A percentile compares a stretch with the other conserved stretches of the same genome.
Evolutionary conservation across 2,113 vertebrate species (phyloP).

Genomic region (Coturnix japonica): DNA sequence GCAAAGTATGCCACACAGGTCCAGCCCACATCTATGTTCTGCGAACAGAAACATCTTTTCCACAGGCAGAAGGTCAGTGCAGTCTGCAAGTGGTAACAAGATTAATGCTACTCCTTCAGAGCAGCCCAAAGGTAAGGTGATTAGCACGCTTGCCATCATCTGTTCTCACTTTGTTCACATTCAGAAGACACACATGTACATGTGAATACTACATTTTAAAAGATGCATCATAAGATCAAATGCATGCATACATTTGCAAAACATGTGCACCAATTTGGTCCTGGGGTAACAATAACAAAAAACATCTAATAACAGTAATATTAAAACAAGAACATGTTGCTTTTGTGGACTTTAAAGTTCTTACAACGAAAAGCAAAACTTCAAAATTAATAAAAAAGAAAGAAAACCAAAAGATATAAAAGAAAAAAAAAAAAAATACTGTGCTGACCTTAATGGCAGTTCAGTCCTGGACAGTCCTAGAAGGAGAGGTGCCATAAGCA

Average conservation of each 20-base stretch:
- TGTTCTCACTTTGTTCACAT: background rate
- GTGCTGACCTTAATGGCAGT: background rate
- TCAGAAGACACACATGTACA: background rate
- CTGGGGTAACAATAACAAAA: background rate
- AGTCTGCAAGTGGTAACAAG: background rate
- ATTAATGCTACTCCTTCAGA: background rate
- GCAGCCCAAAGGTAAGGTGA: background rate
- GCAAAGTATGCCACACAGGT: rapidly evolving
- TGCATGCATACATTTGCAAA: background rate
- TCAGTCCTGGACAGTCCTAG: background rate
- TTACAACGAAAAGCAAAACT: background rate
- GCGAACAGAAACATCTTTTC: background rate
- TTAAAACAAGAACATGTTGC: background rate
- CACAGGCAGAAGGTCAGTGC: background rate
- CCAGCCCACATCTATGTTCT: rapidly evolving
- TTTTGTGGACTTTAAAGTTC: background rate
- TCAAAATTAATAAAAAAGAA: background rate
- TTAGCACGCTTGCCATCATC: background rate
- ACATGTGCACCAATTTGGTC: background rate
- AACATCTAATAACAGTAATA: background rate
- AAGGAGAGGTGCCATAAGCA: background rate
- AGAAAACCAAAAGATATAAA: background rate
- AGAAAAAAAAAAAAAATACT: background rate
- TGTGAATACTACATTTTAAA: background rate
- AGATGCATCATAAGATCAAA: background rate